Evolutionary conservation across 2,797 vertebrate genomes (phyloP).

Genomic region (Pangasius djambal): DNA sequence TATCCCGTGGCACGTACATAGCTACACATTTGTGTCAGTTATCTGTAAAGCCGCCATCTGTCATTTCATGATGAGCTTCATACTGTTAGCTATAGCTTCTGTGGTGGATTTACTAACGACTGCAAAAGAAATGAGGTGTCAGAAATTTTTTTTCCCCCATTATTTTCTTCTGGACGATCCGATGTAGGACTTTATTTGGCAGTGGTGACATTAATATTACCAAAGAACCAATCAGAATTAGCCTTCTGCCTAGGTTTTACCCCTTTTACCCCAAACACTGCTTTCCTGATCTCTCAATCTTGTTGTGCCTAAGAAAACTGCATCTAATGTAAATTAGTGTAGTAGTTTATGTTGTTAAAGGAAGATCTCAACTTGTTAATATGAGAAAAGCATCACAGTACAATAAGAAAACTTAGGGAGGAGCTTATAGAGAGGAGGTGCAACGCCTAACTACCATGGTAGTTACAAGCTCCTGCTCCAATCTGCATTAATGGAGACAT

Average conservation of each 20-base stretch:
- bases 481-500: not conserved
- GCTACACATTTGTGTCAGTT: constrained; percentile 9
- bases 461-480: not conserved
- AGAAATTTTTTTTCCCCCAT: not conserved
- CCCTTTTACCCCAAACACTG: not conserved
- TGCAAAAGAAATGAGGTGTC: no score
- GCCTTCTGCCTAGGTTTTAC: not conserved
- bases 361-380: not conserved
- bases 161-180: not conserved
- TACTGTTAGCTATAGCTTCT: not conserved
- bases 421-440: no score
- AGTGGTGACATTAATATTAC: not conserved
- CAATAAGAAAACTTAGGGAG: not conserved
- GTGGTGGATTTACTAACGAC: not conserved
- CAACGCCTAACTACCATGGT: no score
- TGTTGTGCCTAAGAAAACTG: not conserved
- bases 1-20: constrained; percentile 1
- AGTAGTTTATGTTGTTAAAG: not conserved
- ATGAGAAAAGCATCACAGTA: not conserved
- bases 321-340: not conserved
- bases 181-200: not conserved
- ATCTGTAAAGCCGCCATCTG: not conserved
- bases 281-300: not conserved
- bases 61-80: constrained; percentile 9
- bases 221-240: not conserved